Conservation (phyloP, 2,797 vertebrate genomes). For the Amniataba percoides region DNA sequence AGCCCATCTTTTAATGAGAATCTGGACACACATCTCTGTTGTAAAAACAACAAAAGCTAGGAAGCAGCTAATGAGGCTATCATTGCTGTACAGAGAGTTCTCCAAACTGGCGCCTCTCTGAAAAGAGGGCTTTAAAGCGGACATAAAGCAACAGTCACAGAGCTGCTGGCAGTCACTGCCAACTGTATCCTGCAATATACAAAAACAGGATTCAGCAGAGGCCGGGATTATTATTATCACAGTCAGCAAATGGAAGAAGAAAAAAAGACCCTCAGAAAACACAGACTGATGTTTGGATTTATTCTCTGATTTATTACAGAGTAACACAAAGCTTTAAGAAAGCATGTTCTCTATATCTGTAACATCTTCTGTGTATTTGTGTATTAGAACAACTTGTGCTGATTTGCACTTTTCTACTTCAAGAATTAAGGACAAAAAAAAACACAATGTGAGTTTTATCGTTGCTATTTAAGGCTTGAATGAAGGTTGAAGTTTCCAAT, state of each 20-base stretch:
- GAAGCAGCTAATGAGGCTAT: conserved; percentile 87
- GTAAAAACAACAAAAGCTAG: conserved; percentile 85
- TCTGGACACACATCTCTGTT: conserved; percentile 84
- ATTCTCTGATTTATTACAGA: neutral
- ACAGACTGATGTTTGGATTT: neutral
- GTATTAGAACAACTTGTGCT: neutral
- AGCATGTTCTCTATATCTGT: neutral
- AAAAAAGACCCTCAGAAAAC: neutral
- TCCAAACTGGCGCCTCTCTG: conserved; percentile 75
- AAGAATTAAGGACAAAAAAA: neutral
- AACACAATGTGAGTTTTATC: conserved; percentile 4
- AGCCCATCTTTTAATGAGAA: conserved; percentile 86
- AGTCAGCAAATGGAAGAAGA: conserved; percentile 32
- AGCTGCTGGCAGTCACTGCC: conserved; percentile 70
- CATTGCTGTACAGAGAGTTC: conserved; percentile 82
- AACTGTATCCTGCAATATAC: conserved; percentile 62
- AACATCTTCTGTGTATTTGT: neutral
- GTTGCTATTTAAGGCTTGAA: conserved; percentile 28
- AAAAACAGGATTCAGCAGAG: conserved; percentile 47
- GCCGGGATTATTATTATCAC: conserved; percentile 27
- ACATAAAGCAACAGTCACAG: conserved; percentile 81
- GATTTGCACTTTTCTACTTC: neutral
- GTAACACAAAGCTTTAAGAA: neutral
- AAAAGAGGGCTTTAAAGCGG: conserved; percentile 82
- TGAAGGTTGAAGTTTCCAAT: conserved; percentile 19